These are phyloP conservation scores for Oncorhynchus mykiss DNA, from an alignment of 2,113 vertebrate species.

Conservation along the genomic window DNA sequence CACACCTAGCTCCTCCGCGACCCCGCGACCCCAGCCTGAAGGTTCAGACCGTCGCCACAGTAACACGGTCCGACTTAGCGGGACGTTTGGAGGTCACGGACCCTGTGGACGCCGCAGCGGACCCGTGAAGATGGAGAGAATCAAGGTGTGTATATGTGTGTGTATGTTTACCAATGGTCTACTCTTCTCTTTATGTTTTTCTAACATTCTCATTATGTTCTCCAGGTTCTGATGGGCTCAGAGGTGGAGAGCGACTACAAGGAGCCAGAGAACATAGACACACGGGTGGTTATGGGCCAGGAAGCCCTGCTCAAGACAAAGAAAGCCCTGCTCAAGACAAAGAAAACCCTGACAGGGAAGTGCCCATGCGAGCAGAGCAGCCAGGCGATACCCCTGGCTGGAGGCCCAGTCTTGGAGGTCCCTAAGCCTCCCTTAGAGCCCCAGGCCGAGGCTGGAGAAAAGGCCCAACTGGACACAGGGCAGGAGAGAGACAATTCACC, in stretches of 20 bases:
- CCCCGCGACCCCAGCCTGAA: slow-evolving; percentile 84
- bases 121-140: slow-evolving; percentile 77
- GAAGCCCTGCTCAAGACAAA: slow-evolving; percentile 76
- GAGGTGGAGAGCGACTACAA: slow-evolving; percentile 78
- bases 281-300: slow-evolving; percentile 89
- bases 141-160: slow-evolving; percentile 65
- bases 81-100: slow-evolving; percentile 66
- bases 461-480: slow-evolving; percentile 53
- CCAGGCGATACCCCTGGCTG: slow-evolving; percentile 47
- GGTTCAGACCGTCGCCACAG: slow-evolving; percentile 71
- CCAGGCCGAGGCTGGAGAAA: slow-evolving; percentile 49
- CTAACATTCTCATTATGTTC: slow-evolving; percentile 5
- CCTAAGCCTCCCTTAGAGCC: slow-evolving; percentile 30
- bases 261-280: slow-evolving; percentile 75
- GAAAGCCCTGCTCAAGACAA: slow-evolving; percentile 74
- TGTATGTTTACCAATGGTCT: not conserved
- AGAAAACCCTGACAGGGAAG: slow-evolving; percentile 61
- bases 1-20: slow-evolving; percentile 54
- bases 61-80: slow-evolving; percentile 62
- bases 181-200: not conserved
- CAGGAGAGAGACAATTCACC: slow-evolving; percentile 32
- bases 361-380: slow-evolving; percentile 15
- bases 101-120: slow-evolving; percentile 57
- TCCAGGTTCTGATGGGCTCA: slow-evolving; percentile 73
- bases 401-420: slow-evolving; percentile 21